These are phyloP conservation scores for crab-eating macaque (Macaca fascicularis) DNA, from an alignment of 2,113 vertebrate species.

Conservation along the genomic window T2T-MFA8v1.1 NC_088393.1:41159001-41159500, in stretches of 20 bases:
- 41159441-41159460: no score
- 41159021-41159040: neutral
- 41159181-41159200: neutral
- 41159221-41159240: neutral
- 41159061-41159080: neutral
- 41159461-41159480: no score
- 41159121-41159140: neutral
- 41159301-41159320: neutral
- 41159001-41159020: neutral
- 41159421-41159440: no score
- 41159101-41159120: neutral
- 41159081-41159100: neutral
- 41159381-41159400: neutral
- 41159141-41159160: neutral
- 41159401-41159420: no score
- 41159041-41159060: neutral
- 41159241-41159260: neutral
- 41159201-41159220: neutral
- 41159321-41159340: neutral
- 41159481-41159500: no score
- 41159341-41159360: no score
- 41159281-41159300: neutral
- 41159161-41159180: neutral
- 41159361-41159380: neutral
- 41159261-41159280: neutral